Evolutionary conservation across 2,888 invertebrate genomes (phyloP).

Genomic region (Harpalus rubripes): DNA sequence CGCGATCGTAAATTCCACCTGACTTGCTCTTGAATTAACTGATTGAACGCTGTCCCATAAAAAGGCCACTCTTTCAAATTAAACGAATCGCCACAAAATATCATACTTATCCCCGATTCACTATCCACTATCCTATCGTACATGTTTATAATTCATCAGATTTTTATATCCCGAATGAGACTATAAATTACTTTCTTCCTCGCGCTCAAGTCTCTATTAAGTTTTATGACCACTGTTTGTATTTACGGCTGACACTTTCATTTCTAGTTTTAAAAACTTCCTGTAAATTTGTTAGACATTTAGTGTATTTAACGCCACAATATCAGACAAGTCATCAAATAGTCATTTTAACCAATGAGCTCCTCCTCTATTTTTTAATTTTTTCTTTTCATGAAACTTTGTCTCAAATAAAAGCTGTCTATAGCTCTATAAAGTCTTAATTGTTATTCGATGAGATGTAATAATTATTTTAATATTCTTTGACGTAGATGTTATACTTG

Average conservation of each 20-base stretch:
- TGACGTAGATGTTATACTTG: too few relatives aligned
- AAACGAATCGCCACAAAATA: constrained; percentile 52
- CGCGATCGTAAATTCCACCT: constrained; percentile 65
- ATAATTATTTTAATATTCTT: too few relatives aligned
- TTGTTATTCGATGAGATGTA: too few relatives aligned
- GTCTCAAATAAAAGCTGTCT: too few relatives aligned
- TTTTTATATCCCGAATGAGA: constrained; percentile 23
- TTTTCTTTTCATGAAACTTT: too few relatives aligned
- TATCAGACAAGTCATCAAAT: background rate
- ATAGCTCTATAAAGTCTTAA: too few relatives aligned
- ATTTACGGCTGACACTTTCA: constrained; percentile 8
- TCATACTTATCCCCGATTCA: constrained; percentile 21
- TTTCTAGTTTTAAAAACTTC: background rate
- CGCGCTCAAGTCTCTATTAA: constrained; percentile 19
- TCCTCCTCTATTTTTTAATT: too few relatives aligned
- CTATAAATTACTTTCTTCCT: constrained; percentile 35
- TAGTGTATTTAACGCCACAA: background rate
- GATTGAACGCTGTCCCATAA: constrained; percentile 66
- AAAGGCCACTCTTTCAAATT: constrained; percentile 64
- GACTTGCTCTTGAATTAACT: constrained; percentile 64
- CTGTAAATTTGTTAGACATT: background rate
- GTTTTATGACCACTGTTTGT: constrained; percentile 26
- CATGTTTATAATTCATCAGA: constrained; percentile 35
- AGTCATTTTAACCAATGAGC: background rate
- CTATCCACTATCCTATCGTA: background rate